These are phyloP conservation scores for Nannospalax galili DNA, from an alignment of 2,113 vertebrate species.

Conservation along the genomic window DNA sequence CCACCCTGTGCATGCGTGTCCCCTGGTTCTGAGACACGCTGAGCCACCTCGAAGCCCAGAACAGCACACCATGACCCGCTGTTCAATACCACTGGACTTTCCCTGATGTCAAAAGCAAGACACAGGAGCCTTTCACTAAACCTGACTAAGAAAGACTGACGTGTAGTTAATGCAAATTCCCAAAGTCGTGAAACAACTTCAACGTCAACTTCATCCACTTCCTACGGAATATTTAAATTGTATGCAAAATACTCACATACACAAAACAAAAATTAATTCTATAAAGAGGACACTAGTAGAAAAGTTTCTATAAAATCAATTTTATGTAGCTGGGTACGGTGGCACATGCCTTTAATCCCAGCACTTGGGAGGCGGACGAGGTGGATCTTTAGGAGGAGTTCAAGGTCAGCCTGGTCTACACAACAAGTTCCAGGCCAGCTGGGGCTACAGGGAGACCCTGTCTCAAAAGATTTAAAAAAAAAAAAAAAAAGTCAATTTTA, in stretches of 20 bases:
- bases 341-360: too few relatives aligned
- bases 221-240: too few relatives aligned
- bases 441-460: too few relatives aligned
- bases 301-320: not conserved
- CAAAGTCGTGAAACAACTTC: not conserved
- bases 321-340: not conserved
- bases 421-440: too few relatives aligned
- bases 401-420: too few relatives aligned
- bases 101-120: not conserved
- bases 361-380: too few relatives aligned
- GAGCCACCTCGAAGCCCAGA: not conserved
- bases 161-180: rapidly evolving
- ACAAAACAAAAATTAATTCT: too few relatives aligned
- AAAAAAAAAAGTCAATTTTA: too few relatives aligned
- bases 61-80: not conserved
- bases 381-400: too few relatives aligned
- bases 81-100: rapidly evolving
- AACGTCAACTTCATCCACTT: too few relatives aligned
- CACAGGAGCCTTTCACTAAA: not conserved
- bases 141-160: not conserved
- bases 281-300: rapidly evolving
- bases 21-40: not conserved
- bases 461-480: too few relatives aligned
- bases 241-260: too few relatives aligned
- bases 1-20: not conserved